Evolutionary conservation across 2,797 vertebrate species (phyloP).

Genomic region (Chromis chromis): DNA sequence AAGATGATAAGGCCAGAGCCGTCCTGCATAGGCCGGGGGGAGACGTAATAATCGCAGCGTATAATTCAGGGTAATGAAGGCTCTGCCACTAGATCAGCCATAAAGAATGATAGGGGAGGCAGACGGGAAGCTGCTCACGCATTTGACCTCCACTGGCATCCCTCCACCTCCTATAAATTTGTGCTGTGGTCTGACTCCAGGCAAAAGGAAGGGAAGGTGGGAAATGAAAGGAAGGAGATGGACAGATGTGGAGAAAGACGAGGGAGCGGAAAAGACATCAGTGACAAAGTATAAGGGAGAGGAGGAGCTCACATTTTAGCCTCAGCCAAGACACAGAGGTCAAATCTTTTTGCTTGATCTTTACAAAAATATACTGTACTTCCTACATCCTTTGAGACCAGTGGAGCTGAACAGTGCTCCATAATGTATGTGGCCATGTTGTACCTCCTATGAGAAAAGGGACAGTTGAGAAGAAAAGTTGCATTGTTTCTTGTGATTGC

Average conservation of each 20-base stretch:
- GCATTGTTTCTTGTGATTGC: conserved; percentile 47
- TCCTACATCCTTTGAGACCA: conserved; percentile 31
- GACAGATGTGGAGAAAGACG: conserved; percentile 53
- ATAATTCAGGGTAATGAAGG: conserved; percentile 85
- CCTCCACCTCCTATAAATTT: conserved; percentile 79
- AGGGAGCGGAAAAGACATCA: conserved; percentile 39
- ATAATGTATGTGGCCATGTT: conserved; percentile 3
- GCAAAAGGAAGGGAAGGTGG: conserved; percentile 40
- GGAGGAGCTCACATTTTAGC: conserved; percentile 55
- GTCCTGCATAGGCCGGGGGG: conserved; percentile 67
- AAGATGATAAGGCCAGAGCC: conserved; percentile 77
- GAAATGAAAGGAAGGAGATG: conserved; percentile 45
- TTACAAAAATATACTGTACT: conserved; percentile 43
- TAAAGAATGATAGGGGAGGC: conserved; percentile 81
- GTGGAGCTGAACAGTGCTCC: conserved; percentile 21
- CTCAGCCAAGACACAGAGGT: conserved; percentile 55
- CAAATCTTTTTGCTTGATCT: conserved; percentile 66
- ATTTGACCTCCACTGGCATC: conserved; percentile 80
- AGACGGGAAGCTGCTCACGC: conserved; percentile 68
- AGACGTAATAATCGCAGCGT: conserved; percentile 77
- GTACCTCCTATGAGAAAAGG: conserved; percentile 6
- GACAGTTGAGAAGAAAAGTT: conserved; percentile 25
- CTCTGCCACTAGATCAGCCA: conserved; percentile 77
- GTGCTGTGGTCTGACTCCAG: conserved; percentile 61
- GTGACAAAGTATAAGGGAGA: conserved; percentile 53